These are phyloP conservation scores for Neomorphus geoffroyi DNA, from an alignment of 2,797 vertebrate genomes.

Conservation along the genomic window DNA sequence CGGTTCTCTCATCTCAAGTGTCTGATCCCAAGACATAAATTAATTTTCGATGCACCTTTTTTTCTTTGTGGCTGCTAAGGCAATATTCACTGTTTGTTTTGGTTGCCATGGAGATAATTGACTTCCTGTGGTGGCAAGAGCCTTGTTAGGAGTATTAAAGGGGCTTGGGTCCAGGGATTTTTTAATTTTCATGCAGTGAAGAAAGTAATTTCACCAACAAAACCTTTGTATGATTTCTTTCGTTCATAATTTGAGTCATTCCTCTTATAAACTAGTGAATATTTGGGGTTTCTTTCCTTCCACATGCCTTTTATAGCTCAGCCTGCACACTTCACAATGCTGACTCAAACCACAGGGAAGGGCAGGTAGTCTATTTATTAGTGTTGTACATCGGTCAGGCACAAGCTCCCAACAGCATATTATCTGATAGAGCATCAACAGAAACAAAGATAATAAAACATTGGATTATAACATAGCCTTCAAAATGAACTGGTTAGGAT, in stretches of 20 bases:
- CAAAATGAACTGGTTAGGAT: slow-evolving; percentile 2
- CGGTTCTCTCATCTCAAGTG: slow-evolving; percentile 72
- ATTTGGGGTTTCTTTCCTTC: slow-evolving; percentile 37
- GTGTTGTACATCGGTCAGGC: slow-evolving; percentile 9
- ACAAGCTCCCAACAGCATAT: slow-evolving; percentile 48
- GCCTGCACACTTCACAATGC: neutral
- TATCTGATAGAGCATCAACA: slow-evolving; percentile 45
- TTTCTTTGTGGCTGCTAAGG: slow-evolving; percentile 69
- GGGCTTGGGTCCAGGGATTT: slow-evolving; percentile 52
- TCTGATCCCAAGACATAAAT: slow-evolving; percentile 75
- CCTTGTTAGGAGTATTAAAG: slow-evolving; percentile 70
- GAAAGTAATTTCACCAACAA: slow-evolving; percentile 66
- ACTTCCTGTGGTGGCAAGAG: slow-evolving; percentile 69
- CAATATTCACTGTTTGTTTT: slow-evolving; percentile 77
- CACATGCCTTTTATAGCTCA: slow-evolving; percentile 28
- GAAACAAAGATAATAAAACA: slow-evolving; percentile 51
- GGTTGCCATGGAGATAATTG: slow-evolving; percentile 77
- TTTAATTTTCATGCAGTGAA: slow-evolving; percentile 73
- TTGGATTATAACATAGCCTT: slow-evolving; percentile 36
- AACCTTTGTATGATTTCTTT: slow-evolving; percentile 40
- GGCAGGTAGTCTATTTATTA: slow-evolving; percentile 56
- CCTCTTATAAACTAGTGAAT: slow-evolving; percentile 51
- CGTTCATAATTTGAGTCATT: slow-evolving; percentile 45
- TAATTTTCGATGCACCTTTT: slow-evolving; percentile 77
- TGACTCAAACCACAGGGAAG: slow-evolving; percentile 52